Evolutionary conservation across 2,113 vertebrate species (phyloP).

Genomic region (Microcebus griseorufus): DNA sequence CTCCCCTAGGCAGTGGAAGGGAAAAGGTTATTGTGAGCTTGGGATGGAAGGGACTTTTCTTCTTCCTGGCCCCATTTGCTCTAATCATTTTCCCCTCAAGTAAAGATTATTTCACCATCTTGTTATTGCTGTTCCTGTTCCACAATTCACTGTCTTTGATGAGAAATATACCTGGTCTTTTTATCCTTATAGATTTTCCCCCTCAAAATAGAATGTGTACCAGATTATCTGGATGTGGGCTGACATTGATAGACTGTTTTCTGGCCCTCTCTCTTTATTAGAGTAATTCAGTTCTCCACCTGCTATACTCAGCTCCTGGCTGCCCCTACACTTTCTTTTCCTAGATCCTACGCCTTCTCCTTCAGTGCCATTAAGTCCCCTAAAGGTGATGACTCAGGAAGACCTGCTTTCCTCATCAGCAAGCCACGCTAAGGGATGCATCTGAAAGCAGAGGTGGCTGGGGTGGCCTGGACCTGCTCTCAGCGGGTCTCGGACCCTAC

Average conservation of each 20-base stretch:
- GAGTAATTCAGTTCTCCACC: too few relatives aligned
- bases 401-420: rapidly evolving
- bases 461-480: rapidly evolving
- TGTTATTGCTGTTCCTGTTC: not conserved
- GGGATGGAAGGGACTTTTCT: rapidly evolving
- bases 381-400: rapidly evolving
- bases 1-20: not conserved
- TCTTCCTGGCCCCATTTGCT: not conserved
- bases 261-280: not conserved
- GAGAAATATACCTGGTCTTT: not conserved
- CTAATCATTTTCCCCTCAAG: not conserved
- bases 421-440: rapidly evolving
- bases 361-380: not conserved
- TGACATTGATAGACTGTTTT: not conserved
- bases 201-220: not conserved
- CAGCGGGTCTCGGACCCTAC: not conserved
- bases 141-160: not conserved
- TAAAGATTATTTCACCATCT: not conserved
- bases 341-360: rapidly evolving
- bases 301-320: rapidly evolving
- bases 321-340: not conserved
- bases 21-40: too few relatives aligned
- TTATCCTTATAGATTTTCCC: not conserved
- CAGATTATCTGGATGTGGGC: not conserved
- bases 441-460: rapidly evolving